Evolutionary conservation across 2,888 invertebrate species (phyloP).

Genomic region (Drosophila mayaguana): DNA sequence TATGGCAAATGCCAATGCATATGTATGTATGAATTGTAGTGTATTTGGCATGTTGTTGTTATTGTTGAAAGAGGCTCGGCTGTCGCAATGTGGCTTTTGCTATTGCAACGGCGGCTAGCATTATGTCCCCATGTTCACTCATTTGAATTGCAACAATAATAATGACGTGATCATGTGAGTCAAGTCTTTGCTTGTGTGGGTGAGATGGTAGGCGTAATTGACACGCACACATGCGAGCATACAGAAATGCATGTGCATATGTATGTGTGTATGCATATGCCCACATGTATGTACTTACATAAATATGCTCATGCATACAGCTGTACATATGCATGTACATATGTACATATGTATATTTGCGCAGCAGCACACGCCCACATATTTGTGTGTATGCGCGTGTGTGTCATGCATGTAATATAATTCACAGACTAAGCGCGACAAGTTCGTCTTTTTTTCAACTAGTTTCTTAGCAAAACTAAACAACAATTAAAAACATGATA

Average conservation of each 20-base stretch:
- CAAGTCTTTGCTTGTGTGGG: slow-evolving; percentile 2
- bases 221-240: neutral
- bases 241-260: neutral
- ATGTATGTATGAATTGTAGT: neutral
- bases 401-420: neutral
- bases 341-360: slow-evolving; percentile 2
- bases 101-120: slow-evolving; percentile 7
- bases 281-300: neutral
- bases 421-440: slow-evolving; percentile 4
- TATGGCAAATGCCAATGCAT: too few species aligned
- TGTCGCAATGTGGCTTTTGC: slow-evolving; percentile 4
- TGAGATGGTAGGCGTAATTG: neutral
- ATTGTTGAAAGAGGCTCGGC: slow-evolving; percentile 40
- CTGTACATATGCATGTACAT: neutral
- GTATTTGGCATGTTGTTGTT: slow-evolving; percentile 4
- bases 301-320: neutral
- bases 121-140: slow-evolving; percentile 22
- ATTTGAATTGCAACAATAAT: neutral
- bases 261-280: neutral
- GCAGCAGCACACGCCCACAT: neutral
- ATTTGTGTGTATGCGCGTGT: neutral
- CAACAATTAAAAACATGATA: slow-evolving; percentile 14
- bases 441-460: slow-evolving; percentile 32
- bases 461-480: slow-evolving; percentile 25
- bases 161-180: slow-evolving; percentile 19